These are phyloP conservation scores for Pomacea canaliculata DNA, from an alignment of 2,888 invertebrate species.

Conservation along the genomic window DNA sequence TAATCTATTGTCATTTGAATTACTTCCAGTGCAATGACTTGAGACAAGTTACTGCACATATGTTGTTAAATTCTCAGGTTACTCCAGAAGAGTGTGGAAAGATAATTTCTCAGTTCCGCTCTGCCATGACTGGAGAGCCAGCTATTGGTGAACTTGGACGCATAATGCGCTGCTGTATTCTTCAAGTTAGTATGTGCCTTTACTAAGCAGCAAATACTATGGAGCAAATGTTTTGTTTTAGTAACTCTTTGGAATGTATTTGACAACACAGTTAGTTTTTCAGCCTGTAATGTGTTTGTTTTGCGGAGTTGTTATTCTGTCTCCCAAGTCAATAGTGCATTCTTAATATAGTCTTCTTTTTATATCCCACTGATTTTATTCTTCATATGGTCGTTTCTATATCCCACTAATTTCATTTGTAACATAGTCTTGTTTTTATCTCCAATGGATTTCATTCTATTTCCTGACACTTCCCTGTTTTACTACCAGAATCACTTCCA, in stretches of 20 bases:
- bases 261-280: background rate
- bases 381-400: too few species aligned
- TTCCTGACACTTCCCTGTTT: too few species aligned
- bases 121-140: constrained; percentile 53
- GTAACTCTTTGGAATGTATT: background rate
- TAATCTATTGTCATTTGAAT: too few species aligned
- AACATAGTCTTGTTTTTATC: too few species aligned
- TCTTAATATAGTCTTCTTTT: too few species aligned
- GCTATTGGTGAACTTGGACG: constrained; percentile 51
- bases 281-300: background rate
- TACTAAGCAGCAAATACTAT: background rate
- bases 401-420: too few species aligned
- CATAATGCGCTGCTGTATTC: constrained; percentile 57
- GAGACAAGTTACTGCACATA: too few species aligned
- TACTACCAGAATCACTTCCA: too few species aligned
- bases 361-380: too few species aligned
- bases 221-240: background rate
- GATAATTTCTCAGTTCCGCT: constrained; percentile 60
- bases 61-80: constrained; percentile 4
- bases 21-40: too few species aligned
- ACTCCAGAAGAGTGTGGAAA: constrained; percentile 59
- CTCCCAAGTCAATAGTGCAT: too few species aligned
- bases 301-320: background rate
- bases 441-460: too few species aligned
- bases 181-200: constrained; percentile 18